Conservation (phyloP, 1,140 invertebrate species). For the Maniola jurtina region DNA sequence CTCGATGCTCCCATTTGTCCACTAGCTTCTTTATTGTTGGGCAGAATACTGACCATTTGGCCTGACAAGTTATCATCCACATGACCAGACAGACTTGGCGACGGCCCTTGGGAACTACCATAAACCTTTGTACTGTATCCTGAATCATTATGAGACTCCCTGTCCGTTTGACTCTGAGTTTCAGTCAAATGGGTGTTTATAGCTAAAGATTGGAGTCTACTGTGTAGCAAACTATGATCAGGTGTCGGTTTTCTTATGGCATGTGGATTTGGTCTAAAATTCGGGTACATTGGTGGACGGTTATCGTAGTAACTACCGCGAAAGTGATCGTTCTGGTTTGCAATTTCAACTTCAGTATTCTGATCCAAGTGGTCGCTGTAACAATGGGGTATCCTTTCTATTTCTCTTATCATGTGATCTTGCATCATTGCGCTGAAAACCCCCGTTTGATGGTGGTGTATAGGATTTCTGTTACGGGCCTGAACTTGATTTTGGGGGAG, state of each 20-base stretch:
- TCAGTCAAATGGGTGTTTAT: conserved; percentile 76
- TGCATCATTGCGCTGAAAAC: conserved; percentile 78
- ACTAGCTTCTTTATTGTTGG: conserved; percentile 47
- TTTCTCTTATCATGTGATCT: conserved; percentile 74
- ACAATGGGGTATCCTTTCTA: conserved; percentile 71
- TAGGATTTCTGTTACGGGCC: conserved; percentile 65
- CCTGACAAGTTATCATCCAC: conserved; percentile 72
- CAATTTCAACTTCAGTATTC: conserved; percentile 73
- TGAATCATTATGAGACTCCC: conserved; percentile 87
- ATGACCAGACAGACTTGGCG: conserved; percentile 85
- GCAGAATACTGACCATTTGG: conserved; percentile 54
- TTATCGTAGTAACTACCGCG: conserved; percentile 65
- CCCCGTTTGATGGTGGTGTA: conserved; percentile 70
- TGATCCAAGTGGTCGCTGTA: conserved; percentile 73
- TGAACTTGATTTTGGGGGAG: conserved; percentile 55
- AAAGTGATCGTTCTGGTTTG: conserved; percentile 71
- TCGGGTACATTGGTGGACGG: conserved; percentile 57
- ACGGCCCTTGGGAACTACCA: conserved; percentile 87
- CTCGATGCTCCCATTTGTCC: conserved; percentile 71
- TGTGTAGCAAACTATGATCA: conserved; percentile 67
- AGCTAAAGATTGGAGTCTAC: conserved; percentile 70
- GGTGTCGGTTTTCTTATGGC: conserved; percentile 58
- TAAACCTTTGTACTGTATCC: conserved; percentile 89
- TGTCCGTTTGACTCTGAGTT: conserved; percentile 77
- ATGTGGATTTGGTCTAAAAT: conserved; percentile 52